phyloP scores from a whole-genome alignment of 2,113 vertebrate genomes.

The Oncorhynchus clarkii region DNA sequence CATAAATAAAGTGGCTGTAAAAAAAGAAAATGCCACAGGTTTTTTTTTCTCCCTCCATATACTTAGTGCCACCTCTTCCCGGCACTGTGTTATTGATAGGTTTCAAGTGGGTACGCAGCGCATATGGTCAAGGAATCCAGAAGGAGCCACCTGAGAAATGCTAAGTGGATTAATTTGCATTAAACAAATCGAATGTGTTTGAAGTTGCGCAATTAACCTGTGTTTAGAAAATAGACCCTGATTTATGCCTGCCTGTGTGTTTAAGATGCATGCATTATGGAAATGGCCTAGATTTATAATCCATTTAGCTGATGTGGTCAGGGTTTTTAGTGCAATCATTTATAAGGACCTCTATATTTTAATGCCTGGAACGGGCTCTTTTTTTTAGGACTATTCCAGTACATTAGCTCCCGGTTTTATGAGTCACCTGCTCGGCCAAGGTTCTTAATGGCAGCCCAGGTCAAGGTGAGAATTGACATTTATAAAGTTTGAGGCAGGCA shows the following conservation, averaged over 20 bases:
- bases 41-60: conserved; percentile 74
- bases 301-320: conserved; percentile 99
- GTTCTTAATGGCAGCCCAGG: conserved; percentile 68
- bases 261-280: conserved; percentile 97
- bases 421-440: conserved; percentile 73
- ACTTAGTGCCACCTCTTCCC: conserved; percentile 80
- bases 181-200: conserved; percentile 90
- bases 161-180: conserved; percentile 99
- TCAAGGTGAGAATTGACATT: conserved; percentile 86
- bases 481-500: conserved; percentile 79
- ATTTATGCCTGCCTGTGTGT: conserved; percentile 93
- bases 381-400: conserved; percentile 77
- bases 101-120: conserved; percentile 77
- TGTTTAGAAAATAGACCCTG: conserved; percentile 97
- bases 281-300: conserved; percentile 98
- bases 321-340: conserved; percentile 95
- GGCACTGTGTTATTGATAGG: conserved; percentile 89
- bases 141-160: conserved; percentile 78
- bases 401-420: conserved; percentile 88
- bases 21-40: conserved; percentile 76
- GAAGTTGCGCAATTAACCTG: conserved; percentile 95
- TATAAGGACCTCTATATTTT: conserved; percentile 93
- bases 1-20: conserved; percentile 81
- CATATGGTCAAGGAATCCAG: conserved; percentile 72
- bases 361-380: conserved; percentile 85